Evolutionary conservation across 2,797 vertebrate species (phyloP).

Genomic region (Selene dorsalis): DNA sequence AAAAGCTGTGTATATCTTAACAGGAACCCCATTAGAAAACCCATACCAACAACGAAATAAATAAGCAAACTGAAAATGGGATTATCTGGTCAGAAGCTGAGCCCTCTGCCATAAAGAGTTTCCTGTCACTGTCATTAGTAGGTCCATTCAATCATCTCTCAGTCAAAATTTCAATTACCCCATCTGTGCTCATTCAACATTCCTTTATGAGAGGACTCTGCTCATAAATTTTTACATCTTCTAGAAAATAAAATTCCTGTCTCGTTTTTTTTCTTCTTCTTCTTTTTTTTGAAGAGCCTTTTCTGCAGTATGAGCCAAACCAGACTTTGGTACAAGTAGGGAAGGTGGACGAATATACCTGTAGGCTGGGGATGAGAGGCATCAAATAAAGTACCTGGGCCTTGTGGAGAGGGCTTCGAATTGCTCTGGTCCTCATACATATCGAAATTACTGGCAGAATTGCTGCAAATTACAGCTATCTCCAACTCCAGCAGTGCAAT

Average conservation of each 20-base stretch:
- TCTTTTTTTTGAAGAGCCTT: constrained; percentile 25
- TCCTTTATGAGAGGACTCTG: constrained; percentile 56
- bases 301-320: constrained; percentile 21
- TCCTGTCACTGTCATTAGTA: constrained; percentile 31
- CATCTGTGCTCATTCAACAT: constrained; percentile 63
- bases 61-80: constrained; percentile 44
- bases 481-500: constrained; percentile 76
- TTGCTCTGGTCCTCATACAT: constrained; percentile 77
- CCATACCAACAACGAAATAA: constrained; percentile 26
- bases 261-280: background rate
- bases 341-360: constrained; percentile 52
- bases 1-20: constrained; percentile 41
- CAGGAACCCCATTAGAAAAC: constrained; percentile 34
- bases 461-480: constrained; percentile 80
- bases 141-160: constrained; percentile 54
- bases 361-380: constrained; percentile 62
- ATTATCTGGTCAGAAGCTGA: constrained; percentile 5
- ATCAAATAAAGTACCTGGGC: constrained; percentile 71
- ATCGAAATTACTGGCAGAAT: constrained; percentile 77
- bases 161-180: constrained; percentile 63
- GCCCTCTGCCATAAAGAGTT: constrained; percentile 15
- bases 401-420: constrained; percentile 60
- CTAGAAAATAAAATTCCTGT: constrained; percentile 50
- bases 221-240: constrained; percentile 58
- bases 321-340: constrained; percentile 30